Base-by-base conservation (phyloP, 2,888 invertebrate species). In the Suillia variegata region DNA sequence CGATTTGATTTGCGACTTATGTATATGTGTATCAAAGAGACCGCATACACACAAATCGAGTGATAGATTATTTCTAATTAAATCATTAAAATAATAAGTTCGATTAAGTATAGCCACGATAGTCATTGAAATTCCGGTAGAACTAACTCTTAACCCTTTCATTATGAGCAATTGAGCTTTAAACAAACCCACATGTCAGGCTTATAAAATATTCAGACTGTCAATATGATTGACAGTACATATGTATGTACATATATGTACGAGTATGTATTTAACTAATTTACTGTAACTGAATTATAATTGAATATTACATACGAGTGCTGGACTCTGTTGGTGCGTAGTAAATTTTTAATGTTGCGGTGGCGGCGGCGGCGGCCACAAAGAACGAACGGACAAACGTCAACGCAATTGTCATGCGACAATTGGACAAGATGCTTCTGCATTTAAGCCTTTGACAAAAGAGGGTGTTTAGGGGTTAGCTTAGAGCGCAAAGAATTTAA, bases 41-140 rank as follows among this genome's bases (percentile, higher is more conserved):
- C n/a, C n/a, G n/a, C n/a, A n/a, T n/a, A n/a, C n/a, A n/a, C n/a
- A n/a, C n/a, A n/a, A n/a, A n/a, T n/a, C n/a, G n/a, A n/a, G n/a
- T n/a, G n/a, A n/a, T n/a, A n/a, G n/a, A n/a, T n/a, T n/a, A n/a
- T 71, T 68, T 67, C 66, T 65, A 73, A 73, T 75, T 75, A 73
- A 74, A 68, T 73, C 67, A 70, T 73, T 73, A 70, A 70, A 63
- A 42, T 62, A 67, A 59, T 59, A 48, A 48, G 13, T n/a, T 38
- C n/a, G n/a, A 38, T 38, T 38, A 13, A 8, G 38, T n/a, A 38
- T 13, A n/a, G n/a, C n/a, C n/a, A n/a, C n/a, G n/a, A n/a, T n/a
- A n/a, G n/a, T n/a, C n/a, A 13, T 6, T 38, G 13, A 38, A 38
- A 38, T 38, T 38, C 12, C 38, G 15, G 12, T 38, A 4, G 12